Conservation (phyloP, 2,888 invertebrate genomes). For the Papilio elwesi region DNA sequence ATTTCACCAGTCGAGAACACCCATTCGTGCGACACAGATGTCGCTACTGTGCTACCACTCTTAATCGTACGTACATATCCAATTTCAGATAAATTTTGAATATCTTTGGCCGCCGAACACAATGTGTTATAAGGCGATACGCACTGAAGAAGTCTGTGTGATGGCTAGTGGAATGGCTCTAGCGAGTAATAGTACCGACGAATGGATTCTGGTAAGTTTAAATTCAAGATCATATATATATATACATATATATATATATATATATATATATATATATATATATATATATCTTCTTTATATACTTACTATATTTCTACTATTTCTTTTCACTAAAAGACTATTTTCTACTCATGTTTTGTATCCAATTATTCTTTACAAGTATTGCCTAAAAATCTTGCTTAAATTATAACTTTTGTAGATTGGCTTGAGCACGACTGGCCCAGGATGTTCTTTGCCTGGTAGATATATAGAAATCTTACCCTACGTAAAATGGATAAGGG, state of each 20-base stretch:
- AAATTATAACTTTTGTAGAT: constrained; percentile 40
- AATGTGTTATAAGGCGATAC: constrained; percentile 45
- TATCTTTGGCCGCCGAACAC: constrained; percentile 43
- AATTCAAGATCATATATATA: too few species aligned
- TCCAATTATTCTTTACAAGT: too few species aligned
- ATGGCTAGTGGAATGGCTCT: constrained; percentile 70
- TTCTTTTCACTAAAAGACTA: too few species aligned
- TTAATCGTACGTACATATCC: background rate
- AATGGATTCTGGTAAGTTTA: constrained; percentile 60
- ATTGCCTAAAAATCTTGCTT: too few species aligned
- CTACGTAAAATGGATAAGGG: constrained; percentile 47
- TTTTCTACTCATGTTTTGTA: too few species aligned
- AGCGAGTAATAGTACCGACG: constrained; percentile 58
- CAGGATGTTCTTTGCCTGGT: constrained; percentile 48
- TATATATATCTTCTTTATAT: too few species aligned
- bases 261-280: too few species aligned
- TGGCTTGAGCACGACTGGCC: constrained; percentile 47
- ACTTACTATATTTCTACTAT: too few species aligned
- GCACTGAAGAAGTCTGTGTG: constrained; percentile 54
- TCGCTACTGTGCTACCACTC: too few species aligned
- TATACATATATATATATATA: too few species aligned
- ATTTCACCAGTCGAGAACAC: too few species aligned
- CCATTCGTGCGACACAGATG: too few species aligned
- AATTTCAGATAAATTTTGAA: constrained; percentile 44
- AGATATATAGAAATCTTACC: constrained; percentile 46